A percentile compares a stretch with the other conserved stretches of the same genome.
Evolutionary conservation across 2,888 invertebrate genomes (phyloP).

Genomic region (Leptopilina myrica): DNA sequence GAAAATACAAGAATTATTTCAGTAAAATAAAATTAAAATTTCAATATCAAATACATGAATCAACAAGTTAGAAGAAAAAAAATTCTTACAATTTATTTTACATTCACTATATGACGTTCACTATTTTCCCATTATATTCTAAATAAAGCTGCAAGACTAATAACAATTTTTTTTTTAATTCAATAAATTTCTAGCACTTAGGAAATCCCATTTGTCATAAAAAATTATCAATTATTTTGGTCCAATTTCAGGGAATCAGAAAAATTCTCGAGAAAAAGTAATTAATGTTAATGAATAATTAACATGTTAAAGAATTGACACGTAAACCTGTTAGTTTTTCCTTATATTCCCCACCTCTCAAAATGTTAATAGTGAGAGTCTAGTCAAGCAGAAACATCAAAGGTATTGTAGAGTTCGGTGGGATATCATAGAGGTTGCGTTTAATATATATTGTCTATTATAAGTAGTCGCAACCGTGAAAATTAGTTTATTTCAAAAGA

Average conservation of each 20-base stretch:
- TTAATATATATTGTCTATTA: slow-evolving; percentile 53
- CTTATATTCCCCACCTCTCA: slow-evolving; percentile 61
- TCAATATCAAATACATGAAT: too few relatives aligned
- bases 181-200: too few relatives aligned
- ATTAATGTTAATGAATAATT: slow-evolving; percentile 57
- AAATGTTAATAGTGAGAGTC: slow-evolving; percentile 57
- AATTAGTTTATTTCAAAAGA: neutral
- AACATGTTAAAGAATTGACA: slow-evolving; percentile 42
- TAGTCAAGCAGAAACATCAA: slow-evolving; percentile 60
- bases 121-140: too few relatives aligned
- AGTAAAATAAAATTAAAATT: too few relatives aligned
- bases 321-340: slow-evolving; percentile 62
- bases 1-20: too few relatives aligned
- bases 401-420: slow-evolving; percentile 61
- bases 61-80: too few relatives aligned
- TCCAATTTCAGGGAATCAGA: neutral
- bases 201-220: too few relatives aligned
- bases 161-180: too few relatives aligned
- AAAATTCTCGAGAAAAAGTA: slow-evolving; percentile 46
- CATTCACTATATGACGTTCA: too few relatives aligned
- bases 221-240: neutral
- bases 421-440: slow-evolving; percentile 61
- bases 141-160: too few relatives aligned
- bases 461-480: slow-evolving; percentile 48
- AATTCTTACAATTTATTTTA: too few relatives aligned